Conservation (phyloP, 2,113 vertebrate genomes). For the Ia io region DNA sequence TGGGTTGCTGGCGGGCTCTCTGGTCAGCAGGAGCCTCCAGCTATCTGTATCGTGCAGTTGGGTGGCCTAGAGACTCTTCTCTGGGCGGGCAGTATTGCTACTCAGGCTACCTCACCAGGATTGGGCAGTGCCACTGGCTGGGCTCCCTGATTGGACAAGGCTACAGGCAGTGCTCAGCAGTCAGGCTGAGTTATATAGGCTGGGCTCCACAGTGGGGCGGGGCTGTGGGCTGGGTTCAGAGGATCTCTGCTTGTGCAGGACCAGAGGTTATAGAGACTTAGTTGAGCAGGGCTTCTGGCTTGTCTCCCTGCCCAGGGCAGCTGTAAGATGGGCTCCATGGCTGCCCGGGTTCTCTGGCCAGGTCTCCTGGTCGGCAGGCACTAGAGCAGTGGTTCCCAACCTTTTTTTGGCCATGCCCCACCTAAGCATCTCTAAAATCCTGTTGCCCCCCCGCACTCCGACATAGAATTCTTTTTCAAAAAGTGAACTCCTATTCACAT, state of each 20-base stretch:
- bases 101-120: not conserved
- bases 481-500: too few species aligned
- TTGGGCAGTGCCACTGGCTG: not conserved
- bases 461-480: too few species aligned
- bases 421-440: too few species aligned
- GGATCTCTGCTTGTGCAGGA: not conserved
- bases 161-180: not conserved
- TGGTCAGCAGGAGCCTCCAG: not conserved
- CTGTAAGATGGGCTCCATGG: not conserved
- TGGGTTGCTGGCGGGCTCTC: not conserved
- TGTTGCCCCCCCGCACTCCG: too few species aligned
- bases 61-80: not conserved
- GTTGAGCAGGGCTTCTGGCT: not conserved
- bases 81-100: not conserved
- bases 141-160: not conserved
- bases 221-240: not conserved
- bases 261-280: not conserved
- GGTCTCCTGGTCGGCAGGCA: not conserved
- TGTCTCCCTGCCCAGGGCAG: not conserved
- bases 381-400: too few species aligned
- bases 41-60: not conserved
- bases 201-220: not conserved
- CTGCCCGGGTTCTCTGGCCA: not conserved
- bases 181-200: not conserved
- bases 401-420: too few species aligned